Percentiles rank a stretch among this genome's conserved stretches.
Conservation (phyloP, 2,113 vertebrate species). For the Poeciliopsis turrubarensis region DNA sequence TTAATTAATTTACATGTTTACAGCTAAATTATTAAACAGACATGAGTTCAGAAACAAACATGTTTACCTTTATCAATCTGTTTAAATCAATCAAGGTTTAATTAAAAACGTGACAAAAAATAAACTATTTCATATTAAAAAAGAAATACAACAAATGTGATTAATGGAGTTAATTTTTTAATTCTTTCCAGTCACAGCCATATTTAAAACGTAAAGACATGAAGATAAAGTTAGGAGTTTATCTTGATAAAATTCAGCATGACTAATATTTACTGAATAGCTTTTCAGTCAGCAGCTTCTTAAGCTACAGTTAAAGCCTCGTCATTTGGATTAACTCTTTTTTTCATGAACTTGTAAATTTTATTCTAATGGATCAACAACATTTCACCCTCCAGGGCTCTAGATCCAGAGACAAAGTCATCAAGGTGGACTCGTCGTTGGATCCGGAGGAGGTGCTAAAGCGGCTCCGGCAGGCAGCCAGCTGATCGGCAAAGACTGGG, state of each 20-base stretch:
- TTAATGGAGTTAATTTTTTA: too few species aligned
- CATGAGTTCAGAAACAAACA: too few species aligned
- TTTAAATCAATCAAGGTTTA: not conserved
- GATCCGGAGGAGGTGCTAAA: conserved; percentile 86
- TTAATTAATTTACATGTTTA: too few species aligned
- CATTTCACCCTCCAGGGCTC: conserved; percentile 79
- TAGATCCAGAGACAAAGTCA: conserved; percentile 90
- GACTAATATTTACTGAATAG: not conserved
- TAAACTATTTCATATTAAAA: too few species aligned
- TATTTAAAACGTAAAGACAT: too few species aligned
- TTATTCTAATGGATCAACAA: not conserved
- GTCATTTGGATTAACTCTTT: not conserved
- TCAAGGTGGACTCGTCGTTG: conserved; percentile 83
- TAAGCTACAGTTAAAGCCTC: not conserved
- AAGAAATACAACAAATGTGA: too few species aligned
- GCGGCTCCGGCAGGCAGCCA: conserved; percentile 83
- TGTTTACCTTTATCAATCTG: not conserved
- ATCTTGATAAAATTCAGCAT: too few species aligned
- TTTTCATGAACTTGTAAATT: not conserved
- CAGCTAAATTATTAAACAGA: too few species aligned
- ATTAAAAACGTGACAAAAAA: too few species aligned
- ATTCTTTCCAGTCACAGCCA: too few species aligned
- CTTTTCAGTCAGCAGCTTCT: not conserved
- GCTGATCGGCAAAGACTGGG: conserved; percentile 33
- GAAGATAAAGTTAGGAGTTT: too few species aligned